Conservation (phyloP, 2,888 invertebrate species). For the Hanleya hanleyi region DNA sequence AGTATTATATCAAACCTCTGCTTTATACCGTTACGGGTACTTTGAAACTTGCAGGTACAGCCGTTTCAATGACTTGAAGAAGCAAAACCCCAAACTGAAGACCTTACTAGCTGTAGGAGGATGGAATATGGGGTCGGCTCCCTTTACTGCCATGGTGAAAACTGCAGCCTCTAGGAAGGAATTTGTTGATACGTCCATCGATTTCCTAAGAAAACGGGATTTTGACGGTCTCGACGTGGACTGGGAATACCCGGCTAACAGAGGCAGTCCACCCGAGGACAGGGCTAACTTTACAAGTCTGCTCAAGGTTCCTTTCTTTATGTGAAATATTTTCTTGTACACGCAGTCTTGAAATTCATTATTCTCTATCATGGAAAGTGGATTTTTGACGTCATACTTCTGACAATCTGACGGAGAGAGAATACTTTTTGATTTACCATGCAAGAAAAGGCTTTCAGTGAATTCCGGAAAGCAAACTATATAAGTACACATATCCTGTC, state of each 20-base stretch:
- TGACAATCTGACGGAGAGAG: too few relatives aligned
- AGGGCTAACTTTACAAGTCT: slow-evolving; percentile 53
- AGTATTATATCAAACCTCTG: too few relatives aligned
- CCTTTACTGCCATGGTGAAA: slow-evolving; percentile 61
- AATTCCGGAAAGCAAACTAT: too few relatives aligned
- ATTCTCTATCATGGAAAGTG: too few relatives aligned
- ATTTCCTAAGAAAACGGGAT: slow-evolving; percentile 72
- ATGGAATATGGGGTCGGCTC: slow-evolving; percentile 91
- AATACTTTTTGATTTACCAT: too few relatives aligned
- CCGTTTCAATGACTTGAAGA: slow-evolving; percentile 81
- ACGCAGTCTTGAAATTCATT: too few relatives aligned
- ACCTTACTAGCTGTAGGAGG: slow-evolving; percentile 92
- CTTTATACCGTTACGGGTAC: too few relatives aligned
- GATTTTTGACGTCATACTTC: too few relatives aligned
- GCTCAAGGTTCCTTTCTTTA: slow-evolving; percentile 43
- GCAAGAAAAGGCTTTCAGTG: too few relatives aligned
- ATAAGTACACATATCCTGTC: too few relatives aligned
- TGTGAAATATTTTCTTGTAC: too few relatives aligned
- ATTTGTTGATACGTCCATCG: slow-evolving; percentile 53
- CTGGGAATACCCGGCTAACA: slow-evolving; percentile 89
- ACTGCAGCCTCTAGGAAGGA: slow-evolving; percentile 45
- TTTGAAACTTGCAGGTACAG: slow-evolving; percentile 83
- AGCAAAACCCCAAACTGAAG: slow-evolving; percentile 82
- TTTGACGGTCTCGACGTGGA: slow-evolving; percentile 93
- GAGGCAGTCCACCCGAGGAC: slow-evolving; percentile 65